Conservation (phyloP, 2,888 invertebrate genomes). For the Mechanitis messenoides region DNA sequence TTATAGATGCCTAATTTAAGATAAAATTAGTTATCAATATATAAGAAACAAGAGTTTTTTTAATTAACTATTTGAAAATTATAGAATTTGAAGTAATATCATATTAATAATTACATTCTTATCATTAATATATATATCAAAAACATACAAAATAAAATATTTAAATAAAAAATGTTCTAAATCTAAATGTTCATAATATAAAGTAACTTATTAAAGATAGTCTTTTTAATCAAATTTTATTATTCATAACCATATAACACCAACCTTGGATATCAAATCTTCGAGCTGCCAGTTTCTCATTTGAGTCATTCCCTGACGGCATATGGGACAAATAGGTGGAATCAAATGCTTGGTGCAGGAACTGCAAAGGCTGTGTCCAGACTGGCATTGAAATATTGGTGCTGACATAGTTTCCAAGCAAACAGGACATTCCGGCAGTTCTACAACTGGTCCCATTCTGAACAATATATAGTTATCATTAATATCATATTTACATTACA, state of each 20-base stretch:
- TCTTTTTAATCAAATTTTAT: too few species aligned
- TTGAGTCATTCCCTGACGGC: slow-evolving; percentile 63
- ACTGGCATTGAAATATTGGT: slow-evolving; percentile 63
- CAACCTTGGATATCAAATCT: slow-evolving; percentile 56
- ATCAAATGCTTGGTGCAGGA: slow-evolving; percentile 48
- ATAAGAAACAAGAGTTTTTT: too few species aligned
- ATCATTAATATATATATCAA: too few species aligned
- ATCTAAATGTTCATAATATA: too few species aligned
- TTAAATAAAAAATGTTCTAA: too few species aligned
- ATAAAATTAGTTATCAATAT: background rate
- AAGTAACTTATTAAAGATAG: too few species aligned
- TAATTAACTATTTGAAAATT: too few species aligned
- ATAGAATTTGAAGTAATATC: too few species aligned
- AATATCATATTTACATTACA: too few species aligned
- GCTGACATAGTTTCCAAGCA: slow-evolving; percentile 59
- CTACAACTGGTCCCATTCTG: slow-evolving; percentile 30
- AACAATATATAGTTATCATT: too few species aligned
- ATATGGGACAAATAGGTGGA: slow-evolving; percentile 60
- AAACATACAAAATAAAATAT: too few species aligned
- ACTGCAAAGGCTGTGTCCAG: slow-evolving; percentile 65
- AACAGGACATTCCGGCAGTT: slow-evolving; percentile 64
- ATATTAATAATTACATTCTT: too few species aligned
- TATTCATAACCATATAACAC: background rate
- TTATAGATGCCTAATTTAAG: slow-evolving; percentile 46
- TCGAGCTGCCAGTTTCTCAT: slow-evolving; percentile 67